Base-by-base conservation (phyloP, 2,113 vertebrate genomes). In the western clawed frog (Xenopus tropicalis) region DNA sequence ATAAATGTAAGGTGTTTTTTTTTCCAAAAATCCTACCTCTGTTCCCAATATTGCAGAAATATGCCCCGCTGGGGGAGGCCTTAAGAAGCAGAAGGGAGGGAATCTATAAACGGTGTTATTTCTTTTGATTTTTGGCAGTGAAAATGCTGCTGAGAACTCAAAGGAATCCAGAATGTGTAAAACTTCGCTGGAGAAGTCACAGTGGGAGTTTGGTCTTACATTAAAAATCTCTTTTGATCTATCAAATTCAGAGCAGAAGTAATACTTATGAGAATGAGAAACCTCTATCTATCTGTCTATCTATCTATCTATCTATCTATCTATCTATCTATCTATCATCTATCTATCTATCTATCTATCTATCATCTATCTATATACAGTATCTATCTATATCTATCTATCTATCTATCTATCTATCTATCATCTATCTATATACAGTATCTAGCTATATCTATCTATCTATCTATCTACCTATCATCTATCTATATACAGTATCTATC, bases 161-260 rank as follows among this genome's bases (percentile, higher is more conserved):
- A 21, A 56, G 52, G 56, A 67, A n/a, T 51, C 19, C 22, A 74
- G 54, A 67, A 24, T 67, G 64, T 64, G 67, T 61, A 61, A 67
- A 74, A 59, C 54, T 74, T 74, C 67, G 43, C 61, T 74, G 29
- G 61, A 74, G 52, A 66, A 66, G 48, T 66, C 71, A 24, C 63
- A 58, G 52, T 23, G 63, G 71, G 52, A 13, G 20, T 23, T 37
- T 19, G 10, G 52, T 16, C 48, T 37, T 23, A 37, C 10, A 74
- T 21, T 21, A 59, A 66, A 57, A 67, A 44, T 11, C 67, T 29
- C 9, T 1, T 59, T 59, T 54, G 48, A 67, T 23, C 62, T 46
- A 20, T 46, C 20, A 73, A 61, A 44, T 59, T 37, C 57, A 29
- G 5, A 57, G 17, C 54, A 14, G 17, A 46, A 59, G 16, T 66